Evolutionary conservation across 2,113 vertebrate genomes (phyloP).

Genomic region (Dicrurus megarhynchus): DNA sequence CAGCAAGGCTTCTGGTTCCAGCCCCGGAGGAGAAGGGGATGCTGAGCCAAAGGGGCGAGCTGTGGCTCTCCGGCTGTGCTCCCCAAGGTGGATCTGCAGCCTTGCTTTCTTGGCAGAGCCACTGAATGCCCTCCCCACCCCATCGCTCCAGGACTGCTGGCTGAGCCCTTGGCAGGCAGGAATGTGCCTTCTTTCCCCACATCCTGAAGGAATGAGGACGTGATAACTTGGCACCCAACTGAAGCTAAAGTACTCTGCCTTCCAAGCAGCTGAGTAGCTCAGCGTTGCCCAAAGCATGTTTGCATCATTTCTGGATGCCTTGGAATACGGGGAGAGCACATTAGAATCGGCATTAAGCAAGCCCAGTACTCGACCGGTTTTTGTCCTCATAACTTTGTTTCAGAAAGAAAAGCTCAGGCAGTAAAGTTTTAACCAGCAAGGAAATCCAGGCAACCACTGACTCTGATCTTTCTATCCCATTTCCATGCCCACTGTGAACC

Average conservation of each 20-base stretch:
- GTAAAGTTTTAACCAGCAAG: background rate
- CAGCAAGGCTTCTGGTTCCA: background rate
- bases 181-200: background rate
- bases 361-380: accelerated
- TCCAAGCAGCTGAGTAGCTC: background rate
- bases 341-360: background rate
- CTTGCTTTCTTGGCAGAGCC: background rate
- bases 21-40: background rate
- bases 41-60: background rate
- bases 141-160: background rate
- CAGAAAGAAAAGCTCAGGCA: background rate
- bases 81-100: background rate
- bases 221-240: background rate
- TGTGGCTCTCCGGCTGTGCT: background rate
- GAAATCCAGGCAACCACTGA: background rate
- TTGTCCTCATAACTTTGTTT: background rate
- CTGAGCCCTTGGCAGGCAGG: background rate
- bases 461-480: background rate
- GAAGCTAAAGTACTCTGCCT: background rate
- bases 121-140: accelerated
- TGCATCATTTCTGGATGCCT: background rate
- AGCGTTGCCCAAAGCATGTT: background rate
- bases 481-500: background rate
- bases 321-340: background rate
- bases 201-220: background rate